Conservation (phyloP, 2,113 vertebrate genomes). For the Panthera tigris region DNA sequence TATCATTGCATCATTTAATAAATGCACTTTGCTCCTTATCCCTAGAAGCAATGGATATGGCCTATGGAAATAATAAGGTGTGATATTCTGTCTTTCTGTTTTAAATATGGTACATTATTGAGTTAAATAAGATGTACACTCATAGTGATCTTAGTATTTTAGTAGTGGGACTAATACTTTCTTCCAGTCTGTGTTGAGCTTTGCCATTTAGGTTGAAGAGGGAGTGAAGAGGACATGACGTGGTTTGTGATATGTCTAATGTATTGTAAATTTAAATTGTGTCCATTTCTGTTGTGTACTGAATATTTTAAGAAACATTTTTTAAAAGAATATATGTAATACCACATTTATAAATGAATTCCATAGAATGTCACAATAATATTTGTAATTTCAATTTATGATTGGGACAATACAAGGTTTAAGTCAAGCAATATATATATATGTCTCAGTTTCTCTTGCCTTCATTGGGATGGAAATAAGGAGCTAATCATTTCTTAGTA, state of each 20-base stretch:
- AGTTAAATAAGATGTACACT: neutral
- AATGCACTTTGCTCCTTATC: constrained; percentile 99
- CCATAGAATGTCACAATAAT: neutral
- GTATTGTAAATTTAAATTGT: neutral
- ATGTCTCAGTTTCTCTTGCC: constrained; percentile 34
- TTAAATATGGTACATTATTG: constrained; percentile 56
- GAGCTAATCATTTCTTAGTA: constrained; percentile 45
- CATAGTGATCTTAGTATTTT: neutral
- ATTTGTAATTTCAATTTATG: constrained; percentile 11
- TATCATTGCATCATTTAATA: constrained; percentile 99
- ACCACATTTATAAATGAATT: neutral
- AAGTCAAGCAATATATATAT: constrained; percentile 31
- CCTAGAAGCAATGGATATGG: constrained; percentile 99
- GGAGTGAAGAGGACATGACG: neutral
- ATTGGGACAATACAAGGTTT: neutral
- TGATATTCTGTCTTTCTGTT: constrained; percentile 50
- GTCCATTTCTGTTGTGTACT: neutral
- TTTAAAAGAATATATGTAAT: neutral
- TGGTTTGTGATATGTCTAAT: neutral
- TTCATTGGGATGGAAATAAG: neutral
- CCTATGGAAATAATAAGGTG: constrained; percentile 98
- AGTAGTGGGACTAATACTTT: neutral
- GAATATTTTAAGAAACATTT: neutral
- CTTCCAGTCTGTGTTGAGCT: neutral
- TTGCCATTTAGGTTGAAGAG: neutral